Base-by-base conservation (phyloP, 1,140 invertebrate genomes). In the Eufriesea mexicana region DNA sequence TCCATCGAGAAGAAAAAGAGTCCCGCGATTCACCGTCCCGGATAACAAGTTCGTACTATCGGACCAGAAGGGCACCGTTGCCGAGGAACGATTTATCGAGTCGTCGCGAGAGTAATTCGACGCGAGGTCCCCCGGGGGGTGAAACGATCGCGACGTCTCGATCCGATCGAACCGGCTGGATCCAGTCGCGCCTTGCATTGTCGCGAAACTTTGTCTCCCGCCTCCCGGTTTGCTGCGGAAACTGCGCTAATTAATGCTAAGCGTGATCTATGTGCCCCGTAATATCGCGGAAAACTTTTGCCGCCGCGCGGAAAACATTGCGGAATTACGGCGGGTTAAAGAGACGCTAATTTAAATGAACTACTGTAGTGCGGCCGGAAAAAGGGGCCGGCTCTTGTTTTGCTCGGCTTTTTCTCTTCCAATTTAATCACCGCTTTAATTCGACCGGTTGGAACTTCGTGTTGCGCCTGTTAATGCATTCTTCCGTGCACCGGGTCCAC, bases 331-430 rank as follows among this genome's bases (percentile, higher is more conserved):
- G 54, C 62, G 72, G 79, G 72, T 82, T 76, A 82, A 82, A 76
- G 79, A 76, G 79, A 82, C 79, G 79, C 73, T 82, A 82, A 82
- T 82, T 82, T 76, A 76, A 82, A 82, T 82, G 79, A 82, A 82
- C 72, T 82, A 82, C 79, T 82, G 62, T 82, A 82, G 61, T 59
- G 72, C 25, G 73, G 72, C 25, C 51, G 16, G 55, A 59, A 82
- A 67, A 57, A 49, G 62, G 42, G 42, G 18, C 18, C 47, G 51
- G 23, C 61, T 9, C 54, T 51, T 76, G 72, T 81, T 81, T 81
- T 51, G 25, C 62, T 76, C 25, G 14, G 59, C 42, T 54, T 73
- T 82, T 67, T 57, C 62, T 59, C 54, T 82, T 59, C 67, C 79
- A 76, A 82, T 82, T 82, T 82, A 82, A 82, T 82, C 79, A 82